Base-by-base conservation (phyloP, 2,888 invertebrate species). In the Synanthedon andrenaeformis region DNA sequence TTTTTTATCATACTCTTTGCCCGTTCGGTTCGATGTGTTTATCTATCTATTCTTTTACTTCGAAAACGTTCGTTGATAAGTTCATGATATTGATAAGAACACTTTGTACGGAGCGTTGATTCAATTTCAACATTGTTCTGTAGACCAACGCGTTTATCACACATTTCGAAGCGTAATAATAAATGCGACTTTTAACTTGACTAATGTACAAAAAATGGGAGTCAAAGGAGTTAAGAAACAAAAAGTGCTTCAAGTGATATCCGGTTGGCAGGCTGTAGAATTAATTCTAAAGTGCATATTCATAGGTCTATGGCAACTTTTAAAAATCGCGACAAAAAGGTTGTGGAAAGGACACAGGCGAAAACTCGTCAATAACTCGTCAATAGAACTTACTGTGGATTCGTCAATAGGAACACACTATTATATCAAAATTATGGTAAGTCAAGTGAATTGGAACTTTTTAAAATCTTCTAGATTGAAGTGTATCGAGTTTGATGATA, bases 351-450 rank as follows among this genome's bases (percentile, higher is more conserved):
- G 83, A 23, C 74, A 75, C 49, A 64, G 78, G 2, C 77, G 81
- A 63, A 85, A 82, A 69, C 55, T 60, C 17, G 57, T 62, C 0
- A 74, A 72, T 56, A 66, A 66, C 57, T 62, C 74, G 0, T 69
- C 79, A 4, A 74, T 85, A 1, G 83, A 86, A 60, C 66, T 86
- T 1, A 79, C 82, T 1, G 77, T 80, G 0, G 87, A 86, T 57
- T 74, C 84, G 0, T 80, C 86, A 35, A 65, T 87, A 23, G 87
- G 87, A 4, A 79, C 79, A 6, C 87, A 87, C 65, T 87, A 82
- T 56, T 83, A 79, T 58, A 84, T 87, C 12, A 86, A 83, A 78
- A 72, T 87, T 56, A 72, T 81, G 85, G 87, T 86, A 56, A 70
- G 74, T 67, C 42, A 23, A 13, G 35, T 48, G 10, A 11, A 52